Evolutionary conservation across 2,888 invertebrate species (phyloP), one percentile per base, ranked within the genome.

Genomic region (Acanthosoma haemorrhoidale): DNA sequence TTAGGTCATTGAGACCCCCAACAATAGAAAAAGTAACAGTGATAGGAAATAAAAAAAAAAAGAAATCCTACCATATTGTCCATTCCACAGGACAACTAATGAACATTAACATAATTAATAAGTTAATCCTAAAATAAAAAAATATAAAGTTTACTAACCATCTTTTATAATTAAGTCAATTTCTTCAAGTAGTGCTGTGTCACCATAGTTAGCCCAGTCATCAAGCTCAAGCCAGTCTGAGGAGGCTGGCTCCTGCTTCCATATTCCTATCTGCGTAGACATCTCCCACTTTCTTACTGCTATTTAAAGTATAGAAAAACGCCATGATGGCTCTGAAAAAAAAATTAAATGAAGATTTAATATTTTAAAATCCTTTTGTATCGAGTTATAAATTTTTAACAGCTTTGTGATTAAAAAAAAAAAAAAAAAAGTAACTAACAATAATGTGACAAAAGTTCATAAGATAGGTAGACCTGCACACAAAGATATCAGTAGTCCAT

Each of bases 321-420:
- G 91, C 91, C 91, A 92, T 91, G 80, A 77, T 88, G 91, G 91
- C 91, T 83, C 91, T 92, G 84, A 74, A 86, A 87, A 79, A 75
- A 74, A 77, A 78, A 31, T n/a, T 34, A 60, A 51, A 21, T 59
- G n/a, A 32, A 16, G 21, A 39, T 2, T 18, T n/a, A n/a, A n/a
- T n/a, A 36, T 11, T 9, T 36, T 11, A 36, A 9, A 36, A 36
- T 11, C 9, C 8, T 36, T 11, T 11, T 36, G 9, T n/a, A 36
- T 11, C 11, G 9, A 36, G 9, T 11, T 11, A 9, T 36, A 36
- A 36, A 9, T 9, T 43, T 11, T 11, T 43, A 6, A 43, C 6
- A 43, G 15, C 15, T 11, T 11, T 16, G 15, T 8, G 16, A 15
- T 11, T 4, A 31, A 11, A 11, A 31, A 39, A 34, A 11, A 38